phyloP scores from a whole-genome alignment of 2,113 vertebrate genomes.

The Thymallus thymallus region DNA sequence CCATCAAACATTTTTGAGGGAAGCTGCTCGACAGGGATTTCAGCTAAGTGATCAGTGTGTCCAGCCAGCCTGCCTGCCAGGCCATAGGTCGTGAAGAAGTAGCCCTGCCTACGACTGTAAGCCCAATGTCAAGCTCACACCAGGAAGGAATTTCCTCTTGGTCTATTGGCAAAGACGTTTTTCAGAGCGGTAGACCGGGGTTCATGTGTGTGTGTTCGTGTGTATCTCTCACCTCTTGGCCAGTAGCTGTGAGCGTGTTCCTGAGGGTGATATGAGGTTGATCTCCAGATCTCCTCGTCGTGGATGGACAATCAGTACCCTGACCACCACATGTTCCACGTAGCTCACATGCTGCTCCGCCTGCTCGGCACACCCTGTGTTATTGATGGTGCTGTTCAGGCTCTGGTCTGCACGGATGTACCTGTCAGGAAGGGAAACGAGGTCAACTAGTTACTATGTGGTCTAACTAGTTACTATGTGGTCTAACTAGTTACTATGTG shows the following conservation, averaged over 20 bases:
- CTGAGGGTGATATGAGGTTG: slow-evolving; percentile 83
- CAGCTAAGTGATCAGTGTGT: background rate
- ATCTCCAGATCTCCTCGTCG: slow-evolving; percentile 90
- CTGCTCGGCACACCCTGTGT: slow-evolving; percentile 76
- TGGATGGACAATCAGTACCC: slow-evolving; percentile 79
- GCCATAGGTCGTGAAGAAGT: background rate
- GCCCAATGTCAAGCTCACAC: no score
- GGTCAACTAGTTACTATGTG: background rate
- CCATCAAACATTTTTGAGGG: slow-evolving; percentile 22
- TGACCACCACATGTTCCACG: slow-evolving; percentile 86
- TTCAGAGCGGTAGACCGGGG: no score
- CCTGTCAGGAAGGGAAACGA: slow-evolving; percentile 56
- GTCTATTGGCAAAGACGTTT: no score
- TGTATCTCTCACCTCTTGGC: slow-evolving; percentile 78
- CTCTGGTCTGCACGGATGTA: slow-evolving; percentile 81
- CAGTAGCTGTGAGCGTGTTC: slow-evolving; percentile 86
- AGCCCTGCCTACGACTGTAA: background rate
- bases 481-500: no score
- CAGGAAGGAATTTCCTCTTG: no score
- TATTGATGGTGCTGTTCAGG: slow-evolving; percentile 74
- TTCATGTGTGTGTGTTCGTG: background rate
- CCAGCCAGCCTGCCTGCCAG: background rate
- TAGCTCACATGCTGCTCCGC: slow-evolving; percentile 75
- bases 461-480: no score
- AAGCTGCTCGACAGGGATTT: slow-evolving; percentile 26